Conservation (phyloP, 1,140 invertebrate species). For the Agraylea sexmaculata region DNA sequence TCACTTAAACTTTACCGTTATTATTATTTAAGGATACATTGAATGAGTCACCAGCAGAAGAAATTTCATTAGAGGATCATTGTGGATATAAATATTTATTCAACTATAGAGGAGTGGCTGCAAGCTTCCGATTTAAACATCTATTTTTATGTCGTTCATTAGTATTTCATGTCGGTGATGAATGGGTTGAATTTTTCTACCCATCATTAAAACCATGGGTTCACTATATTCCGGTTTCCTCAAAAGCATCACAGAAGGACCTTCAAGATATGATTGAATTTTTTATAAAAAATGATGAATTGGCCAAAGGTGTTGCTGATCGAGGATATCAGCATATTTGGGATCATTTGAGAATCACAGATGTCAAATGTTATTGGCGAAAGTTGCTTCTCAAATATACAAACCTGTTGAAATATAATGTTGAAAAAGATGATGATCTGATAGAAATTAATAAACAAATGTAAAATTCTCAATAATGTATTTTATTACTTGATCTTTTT, state of each 20-base stretch:
- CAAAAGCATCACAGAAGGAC: constrained; percentile 52
- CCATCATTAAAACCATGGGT: constrained; percentile 85
- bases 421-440: constrained; percentile 43
- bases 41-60: constrained; percentile 63
- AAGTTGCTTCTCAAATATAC: constrained; percentile 66
- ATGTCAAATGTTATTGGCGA: constrained; percentile 82
- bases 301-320: constrained; percentile 71
- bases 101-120: constrained; percentile 92
- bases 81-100: constrained; percentile 92
- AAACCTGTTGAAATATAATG: constrained; percentile 62
- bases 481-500: too few relatives aligned
- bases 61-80: constrained; percentile 84
- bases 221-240: constrained; percentile 85
- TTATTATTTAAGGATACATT: constrained; percentile 65
- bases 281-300: constrained; percentile 61
- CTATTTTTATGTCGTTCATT: constrained; percentile 87
- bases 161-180: constrained; percentile 91
- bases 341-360: constrained; percentile 70
- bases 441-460: constrained; percentile 32
- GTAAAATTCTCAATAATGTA: too few relatives aligned
- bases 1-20: too few relatives aligned
- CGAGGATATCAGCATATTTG: constrained; percentile 71
- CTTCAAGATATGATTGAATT: constrained; percentile 64
- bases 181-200: constrained; percentile 97
- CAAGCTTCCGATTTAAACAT: constrained; percentile 95